Evolutionary conservation across 2,888 invertebrate genomes (phyloP).

Genomic region (Ptychoptera contaminata): DNA sequence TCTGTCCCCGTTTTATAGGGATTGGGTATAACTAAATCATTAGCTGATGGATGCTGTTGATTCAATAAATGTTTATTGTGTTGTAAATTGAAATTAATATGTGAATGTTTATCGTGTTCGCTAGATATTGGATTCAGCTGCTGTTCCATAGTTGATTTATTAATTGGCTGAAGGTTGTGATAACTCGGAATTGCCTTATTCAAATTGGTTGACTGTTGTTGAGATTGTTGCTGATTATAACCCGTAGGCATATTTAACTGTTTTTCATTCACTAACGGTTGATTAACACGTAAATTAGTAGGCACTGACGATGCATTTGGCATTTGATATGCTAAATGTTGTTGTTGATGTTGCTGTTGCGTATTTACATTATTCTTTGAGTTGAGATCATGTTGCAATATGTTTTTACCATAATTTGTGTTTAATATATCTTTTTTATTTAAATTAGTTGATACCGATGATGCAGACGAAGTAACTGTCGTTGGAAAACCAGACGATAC

Average conservation of each 20-base stretch:
- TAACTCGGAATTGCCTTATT: background rate
- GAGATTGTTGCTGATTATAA: slow-evolving; percentile 1
- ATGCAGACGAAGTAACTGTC: background rate
- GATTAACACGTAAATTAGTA: background rate
- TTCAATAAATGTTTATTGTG: background rate
- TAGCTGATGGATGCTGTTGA: slow-evolving; percentile 3
- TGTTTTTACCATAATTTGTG: background rate
- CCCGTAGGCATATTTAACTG: background rate
- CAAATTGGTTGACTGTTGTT: background rate
- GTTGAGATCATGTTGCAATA: background rate
- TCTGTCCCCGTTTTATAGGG: slow-evolving; percentile 7
- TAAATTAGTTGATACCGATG: background rate
- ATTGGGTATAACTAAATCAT: slow-evolving; percentile 9
- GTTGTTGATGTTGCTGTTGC: slow-evolving; percentile 17
- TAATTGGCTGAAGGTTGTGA: background rate
- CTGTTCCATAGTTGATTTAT: background rate
- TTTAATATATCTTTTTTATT: background rate
- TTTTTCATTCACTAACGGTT: background rate
- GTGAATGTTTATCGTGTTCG: background rate
- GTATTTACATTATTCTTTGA: slow-evolving; percentile 9
- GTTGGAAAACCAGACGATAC: slow-evolving; percentile 24
- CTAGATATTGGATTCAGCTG: slow-evolving; percentile 8
- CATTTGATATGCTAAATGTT: slow-evolving; percentile 10
- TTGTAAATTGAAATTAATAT: background rate
- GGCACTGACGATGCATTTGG: slow-evolving; percentile 7